Percentiles rank a stretch among this genome's conserved stretches.
These are phyloP conservation scores for Sandelia bainsii DNA, from an alignment of 2,797 vertebrate species.

Conservation along the genomic window DNA sequence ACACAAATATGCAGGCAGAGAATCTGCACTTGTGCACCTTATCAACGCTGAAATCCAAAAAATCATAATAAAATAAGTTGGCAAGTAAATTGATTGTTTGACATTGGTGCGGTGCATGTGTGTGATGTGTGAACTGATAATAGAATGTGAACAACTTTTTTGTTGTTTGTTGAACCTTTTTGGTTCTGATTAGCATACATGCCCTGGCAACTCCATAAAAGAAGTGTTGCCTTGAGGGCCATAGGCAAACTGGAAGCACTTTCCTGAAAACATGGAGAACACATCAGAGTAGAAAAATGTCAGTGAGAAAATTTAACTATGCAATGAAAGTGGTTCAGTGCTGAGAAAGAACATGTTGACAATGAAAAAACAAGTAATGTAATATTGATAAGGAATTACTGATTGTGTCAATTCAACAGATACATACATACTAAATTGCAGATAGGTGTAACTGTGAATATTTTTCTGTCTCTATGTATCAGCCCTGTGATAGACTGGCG, in stretches of 20 bases:
- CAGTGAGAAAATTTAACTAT: neutral
- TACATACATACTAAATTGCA: no score
- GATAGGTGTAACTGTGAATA: no score
- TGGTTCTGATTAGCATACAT: constrained; percentile 10
- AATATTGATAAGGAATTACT: neutral
- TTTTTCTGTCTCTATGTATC: no score
- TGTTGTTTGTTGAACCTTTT: neutral
- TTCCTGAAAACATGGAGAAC: neutral
- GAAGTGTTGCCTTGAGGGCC: neutral
- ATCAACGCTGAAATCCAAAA: no score
- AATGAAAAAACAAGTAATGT: neutral
- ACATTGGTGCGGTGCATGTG: neutral
- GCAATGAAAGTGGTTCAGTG: neutral
- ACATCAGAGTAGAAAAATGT: neutral
- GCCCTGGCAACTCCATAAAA: neutral
- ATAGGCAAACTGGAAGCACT: no score
- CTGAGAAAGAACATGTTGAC: neutral
- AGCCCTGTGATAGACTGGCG: no score
- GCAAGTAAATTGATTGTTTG: neutral
- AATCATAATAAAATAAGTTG: neutral
- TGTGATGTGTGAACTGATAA: neutral
- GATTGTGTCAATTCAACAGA: no score
- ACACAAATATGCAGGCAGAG: no score
- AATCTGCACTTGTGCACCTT: no score
- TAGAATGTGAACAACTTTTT: neutral